These are phyloP conservation scores for Acleris holmiana DNA, from an alignment of 2,888 invertebrate species.

Conservation along the genomic window DNA sequence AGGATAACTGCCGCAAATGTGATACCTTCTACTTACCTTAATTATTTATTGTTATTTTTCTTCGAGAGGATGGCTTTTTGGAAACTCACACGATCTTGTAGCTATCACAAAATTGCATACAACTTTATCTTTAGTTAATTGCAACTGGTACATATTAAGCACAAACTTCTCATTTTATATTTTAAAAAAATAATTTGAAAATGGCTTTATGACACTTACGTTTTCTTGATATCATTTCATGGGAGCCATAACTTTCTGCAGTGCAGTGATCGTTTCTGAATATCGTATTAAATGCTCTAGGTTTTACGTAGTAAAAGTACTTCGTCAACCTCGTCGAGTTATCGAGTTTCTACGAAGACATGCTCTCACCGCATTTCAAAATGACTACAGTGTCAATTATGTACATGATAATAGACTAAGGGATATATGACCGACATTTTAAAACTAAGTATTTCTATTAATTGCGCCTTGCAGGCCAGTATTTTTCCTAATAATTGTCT, in stretches of 20 bases:
- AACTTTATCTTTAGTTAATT: no score
- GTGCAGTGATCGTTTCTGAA: no score
- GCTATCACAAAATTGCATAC: no score
- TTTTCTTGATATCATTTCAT: no score
- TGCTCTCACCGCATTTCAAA: slow-evolving; percentile 20
- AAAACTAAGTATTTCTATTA: slow-evolving; percentile 44
- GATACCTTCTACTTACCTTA: slow-evolving; percentile 22
- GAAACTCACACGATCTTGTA: not conserved
- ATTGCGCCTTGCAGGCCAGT: slow-evolving; percentile 52
- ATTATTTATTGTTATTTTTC: slow-evolving; percentile 28
- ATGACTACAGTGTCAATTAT: slow-evolving; percentile 62
- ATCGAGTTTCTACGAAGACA: slow-evolving; percentile 7
- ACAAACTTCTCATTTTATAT: no score
- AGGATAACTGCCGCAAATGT: slow-evolving; percentile 56
- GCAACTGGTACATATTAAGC: no score
- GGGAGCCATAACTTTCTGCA: no score
- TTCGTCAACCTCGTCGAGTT: not conserved
- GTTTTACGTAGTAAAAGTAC: no score
- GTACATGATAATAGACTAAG: slow-evolving; percentile 53
- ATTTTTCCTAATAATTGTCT: slow-evolving; percentile 44
- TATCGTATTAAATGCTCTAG: no score
- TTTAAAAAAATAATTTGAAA: no score
- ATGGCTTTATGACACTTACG: no score
- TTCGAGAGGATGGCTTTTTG: slow-evolving; percentile 12
- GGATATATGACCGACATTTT: slow-evolving; percentile 34